Percentiles rank a stretch among this genome's conserved stretches.
These are phyloP conservation scores for Danio jaintianensis DNA, from an alignment of 2,797 vertebrate genomes.

Conservation along the genomic window DNA sequence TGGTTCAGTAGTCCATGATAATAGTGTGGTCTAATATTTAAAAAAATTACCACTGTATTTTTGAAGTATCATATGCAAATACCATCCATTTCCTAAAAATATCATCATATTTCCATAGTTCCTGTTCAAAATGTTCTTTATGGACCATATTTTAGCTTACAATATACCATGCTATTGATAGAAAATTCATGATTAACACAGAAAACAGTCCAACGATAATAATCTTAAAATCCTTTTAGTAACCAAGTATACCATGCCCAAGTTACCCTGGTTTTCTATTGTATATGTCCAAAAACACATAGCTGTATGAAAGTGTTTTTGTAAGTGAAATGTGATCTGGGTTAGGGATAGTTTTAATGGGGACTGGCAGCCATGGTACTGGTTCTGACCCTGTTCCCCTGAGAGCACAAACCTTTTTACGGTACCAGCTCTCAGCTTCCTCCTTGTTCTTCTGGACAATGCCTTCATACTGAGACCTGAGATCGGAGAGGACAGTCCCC, in stretches of 20 bases:
- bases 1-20: too few relatives aligned
- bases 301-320: neutral
- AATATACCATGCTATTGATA: neutral
- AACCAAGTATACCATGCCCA: too few relatives aligned
- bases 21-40: too few relatives aligned
- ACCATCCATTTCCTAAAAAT: neutral
- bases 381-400: conserved; percentile 5
- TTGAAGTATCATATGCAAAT: neutral
- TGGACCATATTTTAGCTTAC: neutral
- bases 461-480: conserved; percentile 82
- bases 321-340: neutral
- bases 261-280: neutral
- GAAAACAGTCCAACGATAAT: too few relatives aligned
- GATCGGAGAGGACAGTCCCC: conserved; percentile 75
- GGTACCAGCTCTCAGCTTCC: conserved; percentile 81
- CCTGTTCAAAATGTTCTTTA: neutral
- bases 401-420: conserved; percentile 76
- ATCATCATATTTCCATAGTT: neutral
- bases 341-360: neutral
- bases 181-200: too few relatives aligned
- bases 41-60: neutral
- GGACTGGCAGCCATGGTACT: neutral
- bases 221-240: too few relatives aligned
- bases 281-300: neutral
- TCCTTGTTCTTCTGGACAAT: conserved; percentile 85